Conservation (phyloP, 35 echinoderm and acorn worm species). For the Chiridota heheva region DNA sequence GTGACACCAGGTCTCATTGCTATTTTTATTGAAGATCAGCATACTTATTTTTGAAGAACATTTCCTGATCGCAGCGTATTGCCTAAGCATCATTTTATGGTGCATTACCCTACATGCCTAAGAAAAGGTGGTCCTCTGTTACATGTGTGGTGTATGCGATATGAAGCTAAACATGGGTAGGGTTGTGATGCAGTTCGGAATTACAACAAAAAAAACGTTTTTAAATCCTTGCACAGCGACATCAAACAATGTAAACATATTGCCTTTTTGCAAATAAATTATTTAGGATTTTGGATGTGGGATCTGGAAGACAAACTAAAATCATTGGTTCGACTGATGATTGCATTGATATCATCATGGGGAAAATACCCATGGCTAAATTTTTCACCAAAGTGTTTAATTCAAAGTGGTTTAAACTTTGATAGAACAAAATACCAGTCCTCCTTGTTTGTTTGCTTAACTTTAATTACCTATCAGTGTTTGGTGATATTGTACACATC, state of each 20-base stretch:
- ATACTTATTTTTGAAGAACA: conserved; percentile 22
- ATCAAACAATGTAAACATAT: no score
- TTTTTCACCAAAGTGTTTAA: conserved; percentile 8
- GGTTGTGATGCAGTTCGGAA: no score
- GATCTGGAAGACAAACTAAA: no score
- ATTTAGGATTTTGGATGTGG: no score
- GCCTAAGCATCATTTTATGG: conserved; percentile 52
- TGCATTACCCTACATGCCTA: conserved; percentile 55
- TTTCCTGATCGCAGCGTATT: conserved; percentile 9
- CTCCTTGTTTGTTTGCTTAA: conserved; percentile 8
- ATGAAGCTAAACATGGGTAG: conserved; percentile 50
- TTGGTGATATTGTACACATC: no score
- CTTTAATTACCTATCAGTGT: background rate
- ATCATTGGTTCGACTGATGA: no score
- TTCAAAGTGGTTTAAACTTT: background rate
- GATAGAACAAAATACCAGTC: background rate
- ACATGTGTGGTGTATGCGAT: conserved; percentile 51
- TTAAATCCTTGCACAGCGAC: no score
- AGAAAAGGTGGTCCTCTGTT: conserved; percentile 1
- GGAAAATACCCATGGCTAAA: background rate
- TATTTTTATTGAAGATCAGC: conserved; percentile 46
- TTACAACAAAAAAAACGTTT: no score
- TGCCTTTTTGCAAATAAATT: no score
- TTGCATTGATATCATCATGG: background rate
- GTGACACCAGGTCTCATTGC: conserved; percentile 43